These are phyloP conservation scores for Yasuhikotakia modesta DNA, from an alignment of 2,797 vertebrate genomes.

Conservation along the genomic window DNA sequence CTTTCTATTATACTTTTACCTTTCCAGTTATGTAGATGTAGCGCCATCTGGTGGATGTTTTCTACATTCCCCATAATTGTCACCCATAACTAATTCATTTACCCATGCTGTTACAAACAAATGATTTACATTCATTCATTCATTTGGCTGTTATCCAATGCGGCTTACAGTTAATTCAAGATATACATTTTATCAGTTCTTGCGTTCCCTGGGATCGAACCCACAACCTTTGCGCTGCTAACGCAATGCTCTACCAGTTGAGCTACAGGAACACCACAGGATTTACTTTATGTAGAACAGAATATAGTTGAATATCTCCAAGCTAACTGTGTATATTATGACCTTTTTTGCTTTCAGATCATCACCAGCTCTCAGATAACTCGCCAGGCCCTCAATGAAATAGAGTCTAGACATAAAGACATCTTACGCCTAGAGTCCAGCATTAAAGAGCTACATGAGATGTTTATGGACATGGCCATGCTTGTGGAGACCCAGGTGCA, in stretches of 20 bases:
- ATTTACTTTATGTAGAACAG: no score
- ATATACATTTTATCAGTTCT: no score
- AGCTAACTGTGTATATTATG: not conserved
- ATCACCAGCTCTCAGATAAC: slow-evolving; percentile 94
- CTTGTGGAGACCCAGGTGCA: slow-evolving; percentile 93
- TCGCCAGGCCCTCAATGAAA: slow-evolving; percentile 90
- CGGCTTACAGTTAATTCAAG: no score
- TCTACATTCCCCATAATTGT: not conserved
- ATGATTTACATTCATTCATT: no score
- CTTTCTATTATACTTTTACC: not conserved
- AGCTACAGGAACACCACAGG: no score
- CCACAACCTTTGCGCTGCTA: no score
- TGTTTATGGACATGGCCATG: slow-evolving; percentile 87
- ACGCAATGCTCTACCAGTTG: no score
- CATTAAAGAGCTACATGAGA: slow-evolving; percentile 89
- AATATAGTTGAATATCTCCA: not conserved
- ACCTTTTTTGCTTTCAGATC: slow-evolving; percentile 75
- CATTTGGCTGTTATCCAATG: no score
- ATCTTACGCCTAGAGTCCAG: slow-evolving; percentile 93
- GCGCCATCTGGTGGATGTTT: not conserved
- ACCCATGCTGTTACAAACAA: no score
- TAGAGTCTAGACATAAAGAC: slow-evolving; percentile 92
- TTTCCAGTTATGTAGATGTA: not conserved
- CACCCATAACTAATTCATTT: no score
- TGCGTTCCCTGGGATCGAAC: no score